Evolutionary conservation across 2,113 vertebrate genomes (phyloP).

Genomic region (Seriola aureovittata): DNA sequence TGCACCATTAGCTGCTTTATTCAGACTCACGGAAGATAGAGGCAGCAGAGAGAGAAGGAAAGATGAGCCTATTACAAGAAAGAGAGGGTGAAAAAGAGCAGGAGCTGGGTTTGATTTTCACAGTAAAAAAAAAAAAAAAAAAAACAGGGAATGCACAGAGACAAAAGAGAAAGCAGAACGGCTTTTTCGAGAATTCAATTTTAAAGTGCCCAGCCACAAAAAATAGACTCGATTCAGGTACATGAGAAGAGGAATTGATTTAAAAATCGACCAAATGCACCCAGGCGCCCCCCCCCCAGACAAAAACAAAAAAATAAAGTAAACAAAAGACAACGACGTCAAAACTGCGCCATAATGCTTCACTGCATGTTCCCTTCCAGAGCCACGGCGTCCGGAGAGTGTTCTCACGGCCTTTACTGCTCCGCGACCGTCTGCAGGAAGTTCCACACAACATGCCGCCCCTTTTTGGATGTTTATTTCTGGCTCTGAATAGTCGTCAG

Average conservation of each 20-base stretch:
- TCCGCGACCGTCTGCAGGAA: not conserved
- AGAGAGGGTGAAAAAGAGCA: slow-evolving; percentile 29
- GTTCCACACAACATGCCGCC: not conserved
- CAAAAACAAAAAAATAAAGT: slow-evolving; percentile 18
- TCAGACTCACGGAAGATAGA: slow-evolving; percentile 70
- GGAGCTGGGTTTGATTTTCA: slow-evolving; percentile 52
- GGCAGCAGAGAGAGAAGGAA: slow-evolving; percentile 48
- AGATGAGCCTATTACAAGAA: slow-evolving; percentile 72
- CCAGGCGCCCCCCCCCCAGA: not conserved
- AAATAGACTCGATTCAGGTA: slow-evolving; percentile 23
- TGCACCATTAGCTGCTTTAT: slow-evolving; percentile 78
- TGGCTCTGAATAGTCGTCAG: not conserved
- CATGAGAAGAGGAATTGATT: slow-evolving; percentile 35
- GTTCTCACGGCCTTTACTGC: not conserved
- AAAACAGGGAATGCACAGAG: slow-evolving; percentile 28
- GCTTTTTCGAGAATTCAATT: slow-evolving; percentile 58
- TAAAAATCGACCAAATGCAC: slow-evolving; percentile 40
- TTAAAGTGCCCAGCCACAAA: slow-evolving; percentile 46
- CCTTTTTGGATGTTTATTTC: no score
- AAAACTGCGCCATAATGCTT: slow-evolving; percentile 1
- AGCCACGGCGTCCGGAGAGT: not conserved
- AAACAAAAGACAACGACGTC: slow-evolving; percentile 3
- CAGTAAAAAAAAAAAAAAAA: not conserved
- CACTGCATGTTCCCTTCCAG: slow-evolving; percentile 1
- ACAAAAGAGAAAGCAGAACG: slow-evolving; percentile 34